phyloP scores from a whole-genome alignment of 2,888 invertebrate genomes.

The Euzophera pinguis region DNA sequence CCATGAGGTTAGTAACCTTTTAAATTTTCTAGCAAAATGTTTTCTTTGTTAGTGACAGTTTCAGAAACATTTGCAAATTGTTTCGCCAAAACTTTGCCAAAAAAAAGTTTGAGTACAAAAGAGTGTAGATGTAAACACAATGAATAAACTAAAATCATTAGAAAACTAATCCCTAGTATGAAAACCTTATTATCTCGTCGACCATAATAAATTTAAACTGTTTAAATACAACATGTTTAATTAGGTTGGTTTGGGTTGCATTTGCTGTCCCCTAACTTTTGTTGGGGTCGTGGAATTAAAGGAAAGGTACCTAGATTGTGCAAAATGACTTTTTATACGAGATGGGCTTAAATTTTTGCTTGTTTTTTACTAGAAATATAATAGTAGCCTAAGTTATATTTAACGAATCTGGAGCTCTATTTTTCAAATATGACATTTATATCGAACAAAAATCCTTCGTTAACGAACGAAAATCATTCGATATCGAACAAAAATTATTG shows the following conservation, averaged over 20 bases:
- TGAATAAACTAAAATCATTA: constrained; percentile 10
- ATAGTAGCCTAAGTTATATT: no score
- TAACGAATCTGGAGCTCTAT: no score
- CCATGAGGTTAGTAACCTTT: background rate
- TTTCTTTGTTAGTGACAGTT: background rate
- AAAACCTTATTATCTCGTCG: constrained; percentile 6
- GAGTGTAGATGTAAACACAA: background rate
- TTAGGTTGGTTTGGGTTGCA: constrained; percentile 38
- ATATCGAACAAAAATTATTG: no score
- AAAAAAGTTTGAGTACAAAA: background rate
- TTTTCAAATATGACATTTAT: no score
- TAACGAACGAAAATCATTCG: no score
- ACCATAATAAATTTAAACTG: constrained; percentile 10
- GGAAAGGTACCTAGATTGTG: background rate
- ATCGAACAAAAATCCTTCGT: no score
- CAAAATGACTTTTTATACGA: no score
- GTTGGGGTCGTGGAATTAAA: background rate
- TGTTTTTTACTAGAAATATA: no score
- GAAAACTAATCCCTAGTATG: background rate
- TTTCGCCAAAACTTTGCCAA: constrained; percentile 1
- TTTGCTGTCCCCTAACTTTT: constrained; percentile 39
- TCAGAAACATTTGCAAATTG: background rate
- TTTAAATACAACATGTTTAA: constrained; percentile 19
- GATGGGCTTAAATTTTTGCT: no score
- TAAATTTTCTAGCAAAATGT: background rate